phyloP scores from a whole-genome alignment of 2,113 vertebrate species.

The Elephas maximus region DNA sequence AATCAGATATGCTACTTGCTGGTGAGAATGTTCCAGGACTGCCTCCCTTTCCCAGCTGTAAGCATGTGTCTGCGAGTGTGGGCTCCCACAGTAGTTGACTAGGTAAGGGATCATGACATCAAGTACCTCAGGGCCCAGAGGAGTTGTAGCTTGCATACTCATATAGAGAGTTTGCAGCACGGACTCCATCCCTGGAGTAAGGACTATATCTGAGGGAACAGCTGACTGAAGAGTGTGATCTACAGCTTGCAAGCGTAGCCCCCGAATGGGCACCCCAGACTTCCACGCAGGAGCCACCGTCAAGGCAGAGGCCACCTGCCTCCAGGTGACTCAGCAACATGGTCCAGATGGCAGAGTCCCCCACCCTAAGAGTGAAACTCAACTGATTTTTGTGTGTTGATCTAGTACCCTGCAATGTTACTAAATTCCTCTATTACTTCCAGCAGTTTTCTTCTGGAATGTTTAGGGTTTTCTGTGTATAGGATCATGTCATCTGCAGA shows the following conservation, averaged over 20 bases:
- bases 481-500: too few species aligned
- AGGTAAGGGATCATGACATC: constrained; percentile 97
- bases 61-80: constrained; percentile 97
- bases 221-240: constrained; percentile 17
- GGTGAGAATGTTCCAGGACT: constrained; percentile 94
- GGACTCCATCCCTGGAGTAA: constrained; percentile 50
- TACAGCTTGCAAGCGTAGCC: constrained; percentile 74
- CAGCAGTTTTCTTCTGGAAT: too few species aligned
- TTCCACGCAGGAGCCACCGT: background rate
- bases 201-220: constrained; percentile 17
- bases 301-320: background rate
- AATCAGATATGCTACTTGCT: constrained; percentile 97
- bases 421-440: too few species aligned
- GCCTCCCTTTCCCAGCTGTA: constrained; percentile 98
- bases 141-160: constrained; percentile 98
- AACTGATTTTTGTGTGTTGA: too few species aligned
- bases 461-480: too few species aligned
- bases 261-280: constrained; percentile 29
- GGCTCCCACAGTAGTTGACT: constrained; percentile 96
- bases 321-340: constrained; percentile 74
- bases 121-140: constrained; percentile 96
- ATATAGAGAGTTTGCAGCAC: constrained; percentile 95
- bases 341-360: background rate
- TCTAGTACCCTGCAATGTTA: too few species aligned
- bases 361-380: fast-evolving